These are phyloP conservation scores for Watsonalla binaria DNA, from an alignment of 2,888 invertebrate genomes.

Conservation along the genomic window DNA sequence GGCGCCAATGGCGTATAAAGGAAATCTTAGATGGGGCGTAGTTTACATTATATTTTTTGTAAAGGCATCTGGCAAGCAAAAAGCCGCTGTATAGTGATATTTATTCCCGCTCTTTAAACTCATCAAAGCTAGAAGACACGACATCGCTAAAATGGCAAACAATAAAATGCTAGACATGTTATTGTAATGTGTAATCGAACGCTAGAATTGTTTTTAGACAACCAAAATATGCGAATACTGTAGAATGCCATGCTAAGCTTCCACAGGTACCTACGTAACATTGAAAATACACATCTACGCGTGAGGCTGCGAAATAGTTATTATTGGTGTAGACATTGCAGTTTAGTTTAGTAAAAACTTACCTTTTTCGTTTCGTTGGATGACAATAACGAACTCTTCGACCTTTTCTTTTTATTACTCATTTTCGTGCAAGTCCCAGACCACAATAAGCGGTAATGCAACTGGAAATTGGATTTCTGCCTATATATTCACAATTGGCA, in stretches of 20 bases:
- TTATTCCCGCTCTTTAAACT: too few relatives aligned
- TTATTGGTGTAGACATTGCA: slow-evolving; percentile 31
- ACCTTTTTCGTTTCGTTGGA: slow-evolving; percentile 47
- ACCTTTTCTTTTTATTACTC: slow-evolving; percentile 40
- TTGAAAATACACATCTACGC: slow-evolving; percentile 45
- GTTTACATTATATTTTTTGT: too few relatives aligned
- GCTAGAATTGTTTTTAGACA: background rate
- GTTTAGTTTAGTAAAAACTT: slow-evolving; percentile 53
- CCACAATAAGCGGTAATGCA: slow-evolving; percentile 8
- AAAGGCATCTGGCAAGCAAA: too few relatives aligned
- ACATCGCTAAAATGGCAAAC: background rate
- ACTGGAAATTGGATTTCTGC: slow-evolving; percentile 31
- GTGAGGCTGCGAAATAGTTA: slow-evolving; percentile 41
- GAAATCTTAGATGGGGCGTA: too few relatives aligned
- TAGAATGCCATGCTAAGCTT: slow-evolving; percentile 21
- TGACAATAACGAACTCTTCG: slow-evolving; percentile 44
- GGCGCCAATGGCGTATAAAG: too few relatives aligned
- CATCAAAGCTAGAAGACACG: too few relatives aligned
- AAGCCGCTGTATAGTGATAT: too few relatives aligned
- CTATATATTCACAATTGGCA: slow-evolving; percentile 56
- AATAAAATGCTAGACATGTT: too few relatives aligned
- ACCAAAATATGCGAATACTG: background rate
- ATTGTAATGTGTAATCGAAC: background rate
- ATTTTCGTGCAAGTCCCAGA: too few relatives aligned
- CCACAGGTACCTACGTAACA: slow-evolving; percentile 5